Base-by-base conservation (phyloP, 92 coral and sea anemone species). In the Diadumene lineata region DNA sequence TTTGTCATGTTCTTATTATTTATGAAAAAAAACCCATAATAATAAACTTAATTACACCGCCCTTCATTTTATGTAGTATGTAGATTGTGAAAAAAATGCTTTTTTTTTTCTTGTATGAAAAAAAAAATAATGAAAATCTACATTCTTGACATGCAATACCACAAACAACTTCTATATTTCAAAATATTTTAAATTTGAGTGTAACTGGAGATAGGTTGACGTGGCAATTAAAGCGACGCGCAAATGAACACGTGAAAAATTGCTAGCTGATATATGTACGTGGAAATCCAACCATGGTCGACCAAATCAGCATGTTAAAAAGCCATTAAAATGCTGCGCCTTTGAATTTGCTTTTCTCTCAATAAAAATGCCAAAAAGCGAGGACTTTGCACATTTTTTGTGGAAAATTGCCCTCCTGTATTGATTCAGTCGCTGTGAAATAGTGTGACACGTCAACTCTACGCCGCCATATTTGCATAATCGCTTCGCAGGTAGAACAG, bases 381-480 rank as follows among this genome's bases (percentile, higher is more conserved):
- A 29, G 43, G 66, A 56, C 57, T 60, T 72, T 33, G 56, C 24
- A 66, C 46, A 30, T 56, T 72, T 70, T 56, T 38, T n/a, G 77
- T 72, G 77, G 77, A 56, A 43, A 50, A 51, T 43, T 26, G 13
- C 9, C 31, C 28, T 65, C 53, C 77, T 72, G 77, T 72, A 24
- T 72, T 72, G 34, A 72, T 72, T 56, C 77, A 72, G 77, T 66
- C 29, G 56, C 32, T 9, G 66, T 56, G 48, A 57, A n/a, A 72
- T 31, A 57, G 62, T 56, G 43, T 64, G 82, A 68, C 82, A 78
- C 82, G 82, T 78, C 82, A 68, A 43, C 55, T 55, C 18, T 27
- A 66, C 32, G 19, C 60, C 61, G 32, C 75, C 24, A 62, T 30
- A 62, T 78, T 57, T 33, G 64, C 65, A 44, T 78, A 53, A 32